Evolutionary conservation across 2,888 invertebrate genomes (phyloP).

Genomic region (Diogma glabrata): DNA sequence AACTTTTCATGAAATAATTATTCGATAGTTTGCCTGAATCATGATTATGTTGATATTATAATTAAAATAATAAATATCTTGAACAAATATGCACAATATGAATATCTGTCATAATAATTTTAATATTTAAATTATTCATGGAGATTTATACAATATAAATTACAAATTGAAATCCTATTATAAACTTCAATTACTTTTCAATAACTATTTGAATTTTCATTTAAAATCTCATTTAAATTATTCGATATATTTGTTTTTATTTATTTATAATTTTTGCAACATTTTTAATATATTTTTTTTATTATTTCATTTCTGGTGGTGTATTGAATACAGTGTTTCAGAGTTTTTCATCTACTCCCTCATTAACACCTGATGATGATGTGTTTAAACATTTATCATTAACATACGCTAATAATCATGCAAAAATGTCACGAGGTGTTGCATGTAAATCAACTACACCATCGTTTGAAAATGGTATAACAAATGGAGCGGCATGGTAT

Average conservation of each 20-base stretch:
- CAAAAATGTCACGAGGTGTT: conserved; percentile 75
- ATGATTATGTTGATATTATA: too few species aligned
- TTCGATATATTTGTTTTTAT: neutral
- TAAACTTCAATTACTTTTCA: too few species aligned
- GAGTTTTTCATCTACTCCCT: conserved; percentile 69
- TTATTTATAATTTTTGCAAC: neutral
- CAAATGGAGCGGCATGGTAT: conserved; percentile 92
- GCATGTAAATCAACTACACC: conserved; percentile 67
- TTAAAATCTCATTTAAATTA: too few species aligned
- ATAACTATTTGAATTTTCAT: too few species aligned
- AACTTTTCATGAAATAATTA: too few species aligned
- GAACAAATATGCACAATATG: too few species aligned
- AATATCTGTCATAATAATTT: too few species aligned
- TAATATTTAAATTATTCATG: too few species aligned
- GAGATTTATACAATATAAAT: too few species aligned
- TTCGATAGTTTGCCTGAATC: too few species aligned
- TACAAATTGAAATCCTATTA: too few species aligned
- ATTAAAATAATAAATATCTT: too few species aligned
- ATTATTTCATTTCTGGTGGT: neutral
- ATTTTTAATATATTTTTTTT: conserved; percentile 3
- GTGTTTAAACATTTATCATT: conserved; percentile 77
- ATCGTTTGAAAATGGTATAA: conserved; percentile 78
- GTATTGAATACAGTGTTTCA: conserved; percentile 67
- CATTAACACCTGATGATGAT: conserved; percentile 84
- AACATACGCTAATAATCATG: conserved; percentile 77